Evolutionary conservation across 92 coral and sea anemone species (phyloP).

Genomic region (Actinostola sp.): DNA sequence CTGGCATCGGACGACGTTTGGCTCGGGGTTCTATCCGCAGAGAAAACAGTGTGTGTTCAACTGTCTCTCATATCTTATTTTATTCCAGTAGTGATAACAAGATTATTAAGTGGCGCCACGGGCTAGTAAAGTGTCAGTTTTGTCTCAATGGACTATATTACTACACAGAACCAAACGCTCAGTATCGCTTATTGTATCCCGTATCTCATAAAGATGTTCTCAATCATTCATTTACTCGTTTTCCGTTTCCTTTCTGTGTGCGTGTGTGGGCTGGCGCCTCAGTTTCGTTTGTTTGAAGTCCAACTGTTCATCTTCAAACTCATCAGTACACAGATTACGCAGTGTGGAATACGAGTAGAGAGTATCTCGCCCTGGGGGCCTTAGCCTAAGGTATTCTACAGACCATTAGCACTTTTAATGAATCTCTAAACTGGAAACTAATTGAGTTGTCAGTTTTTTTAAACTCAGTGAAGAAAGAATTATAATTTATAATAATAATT

Average conservation of each 20-base stretch:
- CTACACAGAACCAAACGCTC: conserved; percentile 18
- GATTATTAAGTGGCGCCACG: conserved; percentile 47
- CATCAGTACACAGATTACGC: too few relatives aligned
- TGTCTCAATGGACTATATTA: conserved; percentile 28
- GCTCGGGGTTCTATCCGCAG: neutral
- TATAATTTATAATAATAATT: too few relatives aligned
- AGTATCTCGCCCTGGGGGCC: too few relatives aligned
- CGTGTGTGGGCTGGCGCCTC: conserved; percentile 8
- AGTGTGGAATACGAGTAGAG: too few relatives aligned
- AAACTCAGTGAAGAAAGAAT: too few relatives aligned
- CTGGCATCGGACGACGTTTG: too few relatives aligned
- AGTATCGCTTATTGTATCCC: neutral
- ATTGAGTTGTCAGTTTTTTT: too few relatives aligned
- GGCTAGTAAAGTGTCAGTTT: conserved; percentile 32
- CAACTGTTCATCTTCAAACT: neutral
- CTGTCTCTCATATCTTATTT: conserved; percentile 31
- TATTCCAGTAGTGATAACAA: conserved; percentile 38
- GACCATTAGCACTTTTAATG: too few relatives aligned
- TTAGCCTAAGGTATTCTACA: too few relatives aligned
- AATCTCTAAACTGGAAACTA: too few relatives aligned
- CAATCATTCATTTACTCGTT: conserved; percentile 13
- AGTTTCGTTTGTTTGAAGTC: neutral
- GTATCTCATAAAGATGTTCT: conserved; percentile 13
- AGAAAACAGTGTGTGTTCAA: conserved; percentile 6
- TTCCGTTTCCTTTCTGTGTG: neutral